Evolutionary conservation across 2,888 invertebrate species (phyloP).

Genomic region (Mesochorus sp.): DNA sequence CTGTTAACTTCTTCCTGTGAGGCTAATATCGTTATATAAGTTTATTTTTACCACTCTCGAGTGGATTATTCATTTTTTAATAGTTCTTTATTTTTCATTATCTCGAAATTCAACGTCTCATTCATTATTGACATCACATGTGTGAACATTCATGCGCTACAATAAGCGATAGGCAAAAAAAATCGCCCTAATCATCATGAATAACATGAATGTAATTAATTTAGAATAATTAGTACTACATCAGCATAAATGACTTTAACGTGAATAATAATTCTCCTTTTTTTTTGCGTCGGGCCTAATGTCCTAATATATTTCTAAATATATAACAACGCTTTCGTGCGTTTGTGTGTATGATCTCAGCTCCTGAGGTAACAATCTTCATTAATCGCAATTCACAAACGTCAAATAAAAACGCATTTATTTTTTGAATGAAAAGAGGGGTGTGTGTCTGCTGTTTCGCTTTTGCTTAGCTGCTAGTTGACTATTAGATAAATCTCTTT

Average conservation of each 20-base stretch:
- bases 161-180: conserved; percentile 63
- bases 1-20: conserved; percentile 46
- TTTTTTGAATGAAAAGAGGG: conserved; percentile 66
- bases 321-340: conserved; percentile 67
- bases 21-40: conserved; percentile 57
- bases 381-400: conserved; percentile 72
- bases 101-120: conserved; percentile 30
- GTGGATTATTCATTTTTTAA: conserved; percentile 49
- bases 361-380: conserved; percentile 81
- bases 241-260: conserved; percentile 56
- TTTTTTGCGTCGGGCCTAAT: conserved; percentile 61
- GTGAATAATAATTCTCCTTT: conserved; percentile 50
- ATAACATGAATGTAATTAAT: conserved; percentile 44
- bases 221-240: conserved; percentile 42
- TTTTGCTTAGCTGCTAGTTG: conserved; percentile 70
- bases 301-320: conserved; percentile 66
- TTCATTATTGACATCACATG: conserved; percentile 55
- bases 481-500: conserved; percentile 51
- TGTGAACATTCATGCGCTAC: conserved; percentile 69
- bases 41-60: conserved; percentile 46
- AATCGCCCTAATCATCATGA: conserved; percentile 32
- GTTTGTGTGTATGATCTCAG: conserved; percentile 80
- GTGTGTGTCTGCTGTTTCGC: conserved; percentile 67
- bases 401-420: conserved; percentile 64
- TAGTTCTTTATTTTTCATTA: conserved; percentile 43